Evolutionary conservation across 2,888 invertebrate species (phyloP).

Genomic region (Rhogogaster chlorosoma): DNA sequence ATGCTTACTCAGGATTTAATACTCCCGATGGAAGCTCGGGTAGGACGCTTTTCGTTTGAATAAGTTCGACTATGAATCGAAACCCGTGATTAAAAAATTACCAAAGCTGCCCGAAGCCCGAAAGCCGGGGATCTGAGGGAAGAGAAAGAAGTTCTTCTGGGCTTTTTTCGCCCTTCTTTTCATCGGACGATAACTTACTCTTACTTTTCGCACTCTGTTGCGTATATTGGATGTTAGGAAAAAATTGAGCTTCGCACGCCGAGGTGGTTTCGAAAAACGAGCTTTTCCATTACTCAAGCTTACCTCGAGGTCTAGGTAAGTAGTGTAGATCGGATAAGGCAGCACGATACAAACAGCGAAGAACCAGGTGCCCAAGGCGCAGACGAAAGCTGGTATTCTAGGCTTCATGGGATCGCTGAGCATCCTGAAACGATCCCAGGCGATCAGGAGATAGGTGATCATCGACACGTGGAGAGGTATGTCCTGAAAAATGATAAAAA

Average conservation of each 20-base stretch:
- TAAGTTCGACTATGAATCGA: not conserved
- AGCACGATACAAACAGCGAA: constrained; percentile 85
- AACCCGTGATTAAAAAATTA: not conserved
- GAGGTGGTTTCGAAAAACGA: not conserved
- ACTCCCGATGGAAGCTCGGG: not conserved
- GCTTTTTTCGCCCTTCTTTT: not conserved
- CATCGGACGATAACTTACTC: not conserved
- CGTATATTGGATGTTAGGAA: not conserved
- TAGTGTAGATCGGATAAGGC: constrained; percentile 87
- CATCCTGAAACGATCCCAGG: constrained; percentile 82
- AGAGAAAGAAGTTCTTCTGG: not conserved
- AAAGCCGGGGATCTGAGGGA: not conserved
- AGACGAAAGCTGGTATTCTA: constrained; percentile 84
- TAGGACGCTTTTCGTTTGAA: not conserved
- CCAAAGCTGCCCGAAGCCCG: not conserved
- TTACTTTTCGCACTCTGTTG: not conserved
- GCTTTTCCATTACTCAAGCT: constrained; percentile 70
- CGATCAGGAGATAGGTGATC: constrained; percentile 85
- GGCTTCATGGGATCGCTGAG: constrained; percentile 83
- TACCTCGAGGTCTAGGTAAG: constrained; percentile 85
- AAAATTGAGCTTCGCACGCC: not conserved
- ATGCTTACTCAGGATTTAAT: not conserved
- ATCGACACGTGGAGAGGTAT: constrained; percentile 86
- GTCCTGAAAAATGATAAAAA: constrained; percentile 79
- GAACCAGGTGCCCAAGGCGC: constrained; percentile 86